Conservation (phyloP, 2,888 invertebrate genomes). For the Aphelenchoides bicaudatus region DNA sequence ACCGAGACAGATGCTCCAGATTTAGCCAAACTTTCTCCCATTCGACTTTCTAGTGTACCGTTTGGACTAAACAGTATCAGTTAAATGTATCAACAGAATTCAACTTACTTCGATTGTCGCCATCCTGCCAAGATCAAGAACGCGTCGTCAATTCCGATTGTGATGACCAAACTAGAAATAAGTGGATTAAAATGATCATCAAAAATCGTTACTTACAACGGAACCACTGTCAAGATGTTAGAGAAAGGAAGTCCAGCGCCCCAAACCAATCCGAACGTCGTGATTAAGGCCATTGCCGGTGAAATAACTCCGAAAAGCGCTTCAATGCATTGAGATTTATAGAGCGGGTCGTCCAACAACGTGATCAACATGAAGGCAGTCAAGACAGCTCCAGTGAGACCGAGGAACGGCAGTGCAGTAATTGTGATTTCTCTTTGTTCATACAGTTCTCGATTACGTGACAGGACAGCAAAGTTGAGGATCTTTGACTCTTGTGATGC, state of each 20-base stretch:
- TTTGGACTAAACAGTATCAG: conserved; percentile 21
- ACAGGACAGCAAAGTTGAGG: conserved; percentile 46
- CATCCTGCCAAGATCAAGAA: conserved; percentile 56
- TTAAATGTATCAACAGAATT: not conserved
- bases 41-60: conserved; percentile 30
- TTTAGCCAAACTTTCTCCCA: conserved; percentile 36
- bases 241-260: conserved; percentile 51
- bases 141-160: conserved; percentile 58
- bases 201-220: conserved; percentile 49
- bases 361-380: conserved; percentile 53
- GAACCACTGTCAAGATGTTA: conserved; percentile 57
- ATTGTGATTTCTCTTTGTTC: conserved; percentile 53
- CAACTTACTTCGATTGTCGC: conserved; percentile 52
- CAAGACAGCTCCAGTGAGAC: conserved; percentile 47
- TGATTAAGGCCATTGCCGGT: conserved; percentile 56
- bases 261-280: conserved; percentile 52
- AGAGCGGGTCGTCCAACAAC: conserved; percentile 44
- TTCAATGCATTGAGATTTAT: conserved; percentile 53
- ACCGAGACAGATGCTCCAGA: conserved; percentile 39
- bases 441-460: conserved; percentile 48
- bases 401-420: conserved; percentile 50
- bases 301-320: conserved; percentile 53
- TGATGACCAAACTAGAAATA: no score
- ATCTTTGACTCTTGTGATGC: conserved; percentile 38
- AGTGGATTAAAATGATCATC: no score